Evolutionary conservation across 2,113 vertebrate species (phyloP).

Genomic region (Alosa alosa): DNA sequence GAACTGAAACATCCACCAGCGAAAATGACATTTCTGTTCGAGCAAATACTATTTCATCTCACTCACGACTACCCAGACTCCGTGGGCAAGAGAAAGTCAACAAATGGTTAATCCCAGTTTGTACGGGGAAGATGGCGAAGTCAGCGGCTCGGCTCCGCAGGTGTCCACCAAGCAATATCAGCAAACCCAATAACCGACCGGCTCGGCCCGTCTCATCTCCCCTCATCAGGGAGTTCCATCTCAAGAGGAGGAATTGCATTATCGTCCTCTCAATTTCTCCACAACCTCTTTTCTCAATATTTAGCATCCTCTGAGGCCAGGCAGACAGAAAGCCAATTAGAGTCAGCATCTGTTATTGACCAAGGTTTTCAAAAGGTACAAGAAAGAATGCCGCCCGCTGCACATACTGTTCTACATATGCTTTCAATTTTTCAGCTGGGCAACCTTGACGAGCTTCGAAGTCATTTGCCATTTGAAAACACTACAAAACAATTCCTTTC

Average conservation of each 20-base stretch:
- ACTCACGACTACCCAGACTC: neutral
- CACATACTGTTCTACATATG: neutral
- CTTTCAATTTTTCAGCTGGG: neutral
- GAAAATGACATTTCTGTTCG: conserved; percentile 14
- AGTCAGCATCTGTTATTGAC: neutral
- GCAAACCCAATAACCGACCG: neutral
- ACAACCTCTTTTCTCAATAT: neutral
- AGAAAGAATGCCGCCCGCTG: neutral
- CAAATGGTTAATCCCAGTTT: neutral
- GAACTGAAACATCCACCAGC: neutral
- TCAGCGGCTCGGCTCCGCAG: neutral
- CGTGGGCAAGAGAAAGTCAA: neutral
- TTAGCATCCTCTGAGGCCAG: neutral
- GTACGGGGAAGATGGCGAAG: neutral
- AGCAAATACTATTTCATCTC: conserved; percentile 9
- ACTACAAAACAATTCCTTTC: neutral
- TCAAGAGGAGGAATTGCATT: neutral
- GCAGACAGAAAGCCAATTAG: neutral
- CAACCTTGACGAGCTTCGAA: neutral
- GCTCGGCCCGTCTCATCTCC: neutral
- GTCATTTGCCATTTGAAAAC: neutral
- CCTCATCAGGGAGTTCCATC: neutral
- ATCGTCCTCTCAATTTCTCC: neutral
- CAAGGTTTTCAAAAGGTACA: neutral
- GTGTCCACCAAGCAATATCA: conserved; percentile 20